These are phyloP conservation scores for Chionis minor DNA, from an alignment of 2,113 vertebrate species.

Conservation along the genomic window DNA sequence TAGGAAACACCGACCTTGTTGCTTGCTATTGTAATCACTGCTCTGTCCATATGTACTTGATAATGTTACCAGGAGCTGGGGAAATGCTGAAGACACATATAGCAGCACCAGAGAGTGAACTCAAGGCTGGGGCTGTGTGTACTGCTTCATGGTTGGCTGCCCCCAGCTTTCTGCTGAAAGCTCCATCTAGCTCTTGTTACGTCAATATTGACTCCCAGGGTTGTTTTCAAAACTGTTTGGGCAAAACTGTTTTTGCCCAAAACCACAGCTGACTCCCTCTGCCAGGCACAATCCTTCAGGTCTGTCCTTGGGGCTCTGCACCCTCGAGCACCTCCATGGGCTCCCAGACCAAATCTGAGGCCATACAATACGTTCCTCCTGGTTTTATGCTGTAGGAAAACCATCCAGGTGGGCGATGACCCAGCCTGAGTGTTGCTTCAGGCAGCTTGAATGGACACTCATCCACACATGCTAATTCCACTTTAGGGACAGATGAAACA, in stretches of 20 bases:
- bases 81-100: not conserved
- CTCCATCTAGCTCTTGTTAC: not conserved
- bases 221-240: not conserved
- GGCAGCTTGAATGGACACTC: not conserved
- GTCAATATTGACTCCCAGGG: not conserved
- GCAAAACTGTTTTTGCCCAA: not conserved
- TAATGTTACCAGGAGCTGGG: not conserved
- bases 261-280: not conserved
- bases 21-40: not conserved
- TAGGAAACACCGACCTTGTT: not conserved
- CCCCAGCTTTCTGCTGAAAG: not conserved
- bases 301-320: not conserved
- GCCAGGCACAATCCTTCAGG: not conserved
- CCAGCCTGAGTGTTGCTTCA: not conserved
- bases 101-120: not conserved
- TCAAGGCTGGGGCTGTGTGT: not conserved
- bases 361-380: not conserved
- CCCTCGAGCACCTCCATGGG: not conserved
- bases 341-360: not conserved
- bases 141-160: not conserved
- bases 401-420: rapidly evolving
- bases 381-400: not conserved
- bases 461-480: not conserved
- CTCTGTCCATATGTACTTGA: not conserved
- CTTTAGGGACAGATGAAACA: not conserved